These are phyloP conservation scores for Tursiops truncatus DNA, from an alignment of 2,113 vertebrate species.

Conservation along the genomic window DNA sequence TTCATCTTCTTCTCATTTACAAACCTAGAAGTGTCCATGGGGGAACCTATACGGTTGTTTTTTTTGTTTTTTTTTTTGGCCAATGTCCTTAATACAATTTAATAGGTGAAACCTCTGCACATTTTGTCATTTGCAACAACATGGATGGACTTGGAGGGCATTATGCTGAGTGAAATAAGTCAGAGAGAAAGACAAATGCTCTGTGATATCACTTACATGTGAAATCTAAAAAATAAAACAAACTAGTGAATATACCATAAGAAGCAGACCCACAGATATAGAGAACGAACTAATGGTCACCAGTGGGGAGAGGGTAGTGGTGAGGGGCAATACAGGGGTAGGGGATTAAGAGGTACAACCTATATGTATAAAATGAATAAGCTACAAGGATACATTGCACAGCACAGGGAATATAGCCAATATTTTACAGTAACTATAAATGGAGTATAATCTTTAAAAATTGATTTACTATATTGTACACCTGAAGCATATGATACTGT, in stretches of 20 bases:
- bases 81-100: background rate
- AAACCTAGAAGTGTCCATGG: background rate
- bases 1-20: background rate
- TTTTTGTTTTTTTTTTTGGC: background rate
- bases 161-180: background rate
- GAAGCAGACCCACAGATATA: background rate
- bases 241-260: background rate
- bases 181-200: background rate
- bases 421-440: background rate
- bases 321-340: background rate
- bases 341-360: background rate
- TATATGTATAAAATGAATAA: background rate
- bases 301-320: background rate
- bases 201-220: background rate
- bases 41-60: background rate
- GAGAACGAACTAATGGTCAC: background rate
- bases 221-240: background rate
- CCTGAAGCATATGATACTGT: background rate
- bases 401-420: background rate
- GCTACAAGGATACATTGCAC: background rate
- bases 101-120: background rate
- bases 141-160: background rate
- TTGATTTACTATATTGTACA: background rate
- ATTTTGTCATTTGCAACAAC: background rate
- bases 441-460: background rate